Evolutionary conservation across 2,888 invertebrate species (phyloP).

Genomic region (Syrphus vitripennis): DNA sequence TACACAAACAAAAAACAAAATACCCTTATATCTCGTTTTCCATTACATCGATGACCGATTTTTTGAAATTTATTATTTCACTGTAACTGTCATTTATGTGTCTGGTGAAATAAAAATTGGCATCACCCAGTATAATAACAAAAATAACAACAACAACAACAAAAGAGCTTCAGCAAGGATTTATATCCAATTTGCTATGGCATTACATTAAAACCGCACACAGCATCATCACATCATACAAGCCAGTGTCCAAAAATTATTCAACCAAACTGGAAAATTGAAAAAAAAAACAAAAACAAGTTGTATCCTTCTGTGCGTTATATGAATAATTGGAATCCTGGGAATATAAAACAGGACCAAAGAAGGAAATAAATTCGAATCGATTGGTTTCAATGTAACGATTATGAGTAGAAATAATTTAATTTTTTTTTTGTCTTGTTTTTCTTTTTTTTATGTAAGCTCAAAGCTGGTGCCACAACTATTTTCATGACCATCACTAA

Average conservation of each 20-base stretch:
- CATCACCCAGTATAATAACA: neutral
- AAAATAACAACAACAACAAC: constrained; percentile 14
- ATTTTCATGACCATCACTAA: neutral
- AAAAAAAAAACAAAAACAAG: neutral
- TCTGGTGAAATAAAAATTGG: constrained; percentile 16
- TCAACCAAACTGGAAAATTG: constrained; percentile 15
- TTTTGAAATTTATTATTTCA: constrained; percentile 24
- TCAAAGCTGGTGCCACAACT: constrained; percentile 22
- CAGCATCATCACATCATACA: constrained; percentile 9
- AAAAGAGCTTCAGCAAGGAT: constrained; percentile 22
- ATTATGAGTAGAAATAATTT: constrained; percentile 41
- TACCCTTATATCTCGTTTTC: neutral
- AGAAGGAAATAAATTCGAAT: constrained; percentile 31
- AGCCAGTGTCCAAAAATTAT: constrained; percentile 13
- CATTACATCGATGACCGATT: constrained; percentile 46
- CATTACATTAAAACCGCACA: constrained; percentile 57
- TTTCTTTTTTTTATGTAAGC: constrained; percentile 1
- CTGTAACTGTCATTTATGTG: constrained; percentile 44
- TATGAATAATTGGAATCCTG: constrained; percentile 15
- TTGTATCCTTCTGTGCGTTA: neutral
- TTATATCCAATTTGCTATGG: constrained; percentile 52
- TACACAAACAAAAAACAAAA: no score
- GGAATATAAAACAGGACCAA: neutral
- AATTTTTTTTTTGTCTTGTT: neutral
- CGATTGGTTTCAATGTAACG: constrained; percentile 46